Evolutionary conservation across 2,113 vertebrate genomes (phyloP), one percentile per base, ranked within the genome.

Genomic region (Cynopterus brachyotis): DNA sequence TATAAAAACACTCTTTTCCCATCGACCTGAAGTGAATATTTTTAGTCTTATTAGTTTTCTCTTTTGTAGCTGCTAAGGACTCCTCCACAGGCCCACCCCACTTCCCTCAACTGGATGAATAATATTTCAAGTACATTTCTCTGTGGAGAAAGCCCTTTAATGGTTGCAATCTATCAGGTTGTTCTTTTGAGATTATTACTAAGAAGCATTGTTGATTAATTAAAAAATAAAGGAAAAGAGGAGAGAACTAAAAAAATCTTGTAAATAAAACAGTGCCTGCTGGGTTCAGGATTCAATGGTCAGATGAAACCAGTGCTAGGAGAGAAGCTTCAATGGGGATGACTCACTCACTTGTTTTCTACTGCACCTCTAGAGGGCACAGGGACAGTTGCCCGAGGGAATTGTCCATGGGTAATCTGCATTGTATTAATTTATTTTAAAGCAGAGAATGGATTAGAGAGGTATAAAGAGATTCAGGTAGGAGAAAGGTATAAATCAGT

Each of bases 181-280:
- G 8, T 60, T 93, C 96, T 78, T 95, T 91, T 75, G 95, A 93
- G 81, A 73, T 91, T 86, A 94, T 69, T 94, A 80, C 62, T 0
- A 2, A 80, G 59, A 84, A 95, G 45, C 75, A 10, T 57, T 90
- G 50, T 95, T 94, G 5, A 76, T 80, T 92, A 91, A 70, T 30
- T 50, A 73, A 17, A 1, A 50, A n/a, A 59, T 47, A 35, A 7
- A 90, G 60, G 45, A 60, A 86, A 95, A 60, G 9, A 94, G 40
- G 55, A 75, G 19, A 7, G 35, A 89, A 80, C 72, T 79, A 40
- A 78, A 35, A 80, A 60, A 80, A 42, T 4, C 5, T 26, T n/a
- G 20, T 9, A 53, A 83, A 53, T 11, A 55, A 64, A 76, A 60
- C 40, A 22, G 0, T 40, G 26, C 26, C 30, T 82, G 13, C 6